A percentile compares a stretch with the other conserved stretches of the same genome.
Evolutionary conservation across 2,888 invertebrate genomes (phyloP).

Genomic region (Epistrophe eligans): DNA sequence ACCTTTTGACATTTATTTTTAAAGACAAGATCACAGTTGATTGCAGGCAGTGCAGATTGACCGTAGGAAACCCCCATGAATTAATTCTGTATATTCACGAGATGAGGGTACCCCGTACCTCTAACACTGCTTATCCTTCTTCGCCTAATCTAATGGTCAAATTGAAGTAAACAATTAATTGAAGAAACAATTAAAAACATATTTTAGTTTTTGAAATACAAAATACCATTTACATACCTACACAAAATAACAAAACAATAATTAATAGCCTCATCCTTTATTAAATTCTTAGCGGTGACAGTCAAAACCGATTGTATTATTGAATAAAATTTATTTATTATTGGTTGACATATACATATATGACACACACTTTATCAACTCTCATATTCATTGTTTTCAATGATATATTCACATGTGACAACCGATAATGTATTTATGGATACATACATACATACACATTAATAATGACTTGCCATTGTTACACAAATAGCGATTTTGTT

Average conservation of each 20-base stretch:
- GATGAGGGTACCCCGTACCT: too few species aligned
- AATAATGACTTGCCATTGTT: conserved; percentile 3
- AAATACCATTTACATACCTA: too few species aligned
- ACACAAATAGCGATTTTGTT: not conserved
- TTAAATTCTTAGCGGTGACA: not conserved
- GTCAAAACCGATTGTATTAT: not conserved
- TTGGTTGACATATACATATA: not conserved
- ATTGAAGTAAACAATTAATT: too few species aligned
- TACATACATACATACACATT: not conserved
- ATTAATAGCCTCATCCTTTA: not conserved
- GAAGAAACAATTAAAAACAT: too few species aligned
- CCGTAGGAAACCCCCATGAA: too few species aligned
- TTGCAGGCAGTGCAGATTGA: too few species aligned
- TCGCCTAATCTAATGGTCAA: too few species aligned
- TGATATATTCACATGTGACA: not conserved
- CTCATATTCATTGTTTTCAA: conserved; percentile 25
- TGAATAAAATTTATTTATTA: conserved; percentile 11
- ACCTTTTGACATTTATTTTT: too few species aligned
- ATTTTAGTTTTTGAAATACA: too few species aligned
- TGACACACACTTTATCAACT: conserved; percentile 20
- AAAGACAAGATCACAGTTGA: too few species aligned
- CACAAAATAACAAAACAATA: not conserved
- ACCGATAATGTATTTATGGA: conserved; percentile 17
- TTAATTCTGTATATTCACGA: too few species aligned
- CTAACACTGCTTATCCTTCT: too few species aligned